Evolutionary conservation across 2,797 vertebrate genomes (phyloP).

Genomic region (Telmatherina bonti): DNA sequence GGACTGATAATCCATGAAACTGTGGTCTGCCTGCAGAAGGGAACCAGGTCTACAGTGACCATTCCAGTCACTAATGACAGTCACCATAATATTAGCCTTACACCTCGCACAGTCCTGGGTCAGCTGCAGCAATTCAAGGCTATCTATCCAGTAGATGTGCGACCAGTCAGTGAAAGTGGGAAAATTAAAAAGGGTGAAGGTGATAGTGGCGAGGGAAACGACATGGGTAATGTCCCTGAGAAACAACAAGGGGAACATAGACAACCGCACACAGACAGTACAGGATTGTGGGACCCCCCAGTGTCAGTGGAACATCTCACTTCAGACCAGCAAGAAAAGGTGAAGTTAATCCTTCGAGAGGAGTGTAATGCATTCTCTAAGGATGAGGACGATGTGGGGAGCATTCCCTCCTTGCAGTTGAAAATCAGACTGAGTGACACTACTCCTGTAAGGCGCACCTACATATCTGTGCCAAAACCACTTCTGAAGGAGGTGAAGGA

Average conservation of each 20-base stretch:
- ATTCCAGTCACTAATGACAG: background rate
- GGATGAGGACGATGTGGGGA: constrained; percentile 12
- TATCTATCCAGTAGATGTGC: constrained; percentile 23
- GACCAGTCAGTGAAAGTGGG: background rate
- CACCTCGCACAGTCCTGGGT: constrained; percentile 4
- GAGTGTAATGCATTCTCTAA: background rate
- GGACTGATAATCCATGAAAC: too few relatives aligned
- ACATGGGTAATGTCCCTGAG: rapidly evolving
- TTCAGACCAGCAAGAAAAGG: too few relatives aligned
- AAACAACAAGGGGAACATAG: background rate
- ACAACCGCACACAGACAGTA: background rate
- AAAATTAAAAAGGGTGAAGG: background rate
- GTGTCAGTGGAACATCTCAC: too few relatives aligned
- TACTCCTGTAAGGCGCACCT: constrained; percentile 5
- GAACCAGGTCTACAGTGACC: background rate
- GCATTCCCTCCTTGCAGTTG: constrained; percentile 14
- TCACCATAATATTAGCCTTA: constrained; percentile 6
- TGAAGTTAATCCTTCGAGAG: too few relatives aligned
- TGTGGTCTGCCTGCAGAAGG: background rate
- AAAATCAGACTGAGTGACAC: constrained; percentile 10
- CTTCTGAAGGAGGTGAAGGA: background rate
- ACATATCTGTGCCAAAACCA: constrained; percentile 5
- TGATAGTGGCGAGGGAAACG: background rate
- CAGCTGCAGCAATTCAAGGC: constrained; percentile 33
- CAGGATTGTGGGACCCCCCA: background rate